Conservation (phyloP, 1,140 invertebrate species). For the Chironomus tepperi region DNA sequence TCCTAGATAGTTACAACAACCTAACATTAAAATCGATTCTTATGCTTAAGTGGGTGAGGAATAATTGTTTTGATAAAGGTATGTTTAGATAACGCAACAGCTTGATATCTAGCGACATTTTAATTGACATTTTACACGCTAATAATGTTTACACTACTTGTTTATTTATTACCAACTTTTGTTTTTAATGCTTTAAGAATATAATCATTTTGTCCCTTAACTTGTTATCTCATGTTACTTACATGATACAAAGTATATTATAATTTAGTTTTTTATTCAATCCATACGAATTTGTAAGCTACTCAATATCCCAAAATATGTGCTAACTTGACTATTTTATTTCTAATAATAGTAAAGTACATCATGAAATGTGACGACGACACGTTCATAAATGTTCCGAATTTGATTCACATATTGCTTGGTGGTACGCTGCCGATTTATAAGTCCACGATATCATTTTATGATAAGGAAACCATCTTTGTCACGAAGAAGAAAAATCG, state of each 20-base stretch:
- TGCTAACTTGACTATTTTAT: conserved; percentile 29
- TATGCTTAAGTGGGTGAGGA: conserved; percentile 71
- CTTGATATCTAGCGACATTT: background rate
- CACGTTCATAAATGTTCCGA: conserved; percentile 68
- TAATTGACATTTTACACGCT: background rate
- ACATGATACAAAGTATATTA: too few species aligned
- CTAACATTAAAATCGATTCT: conserved; percentile 81
- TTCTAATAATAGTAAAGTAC: conserved; percentile 44
- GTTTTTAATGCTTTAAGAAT: too few species aligned
- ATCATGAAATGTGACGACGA: conserved; percentile 80
- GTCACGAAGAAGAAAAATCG: conserved; percentile 31
- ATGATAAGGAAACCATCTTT: conserved; percentile 31
- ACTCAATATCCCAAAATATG: too few species aligned
- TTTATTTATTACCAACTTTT: conserved; percentile 15
- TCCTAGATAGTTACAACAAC: conserved; percentile 87
- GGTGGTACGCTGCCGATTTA: conserved; percentile 39
- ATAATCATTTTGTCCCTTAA: too few species aligned
- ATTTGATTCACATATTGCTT: conserved; percentile 43
- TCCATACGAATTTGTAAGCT: too few species aligned
- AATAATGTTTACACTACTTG: conserved; percentile 26
- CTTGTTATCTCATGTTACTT: too few species aligned
- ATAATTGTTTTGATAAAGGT: conserved; percentile 47
- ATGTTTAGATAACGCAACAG: conserved; percentile 25
- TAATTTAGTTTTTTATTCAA: too few species aligned
- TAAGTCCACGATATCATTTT: conserved; percentile 36